These are phyloP conservation scores for Dromaius novaehollandiae DNA, from an alignment of 2,113 vertebrate species.

Conservation along the genomic window DNA sequence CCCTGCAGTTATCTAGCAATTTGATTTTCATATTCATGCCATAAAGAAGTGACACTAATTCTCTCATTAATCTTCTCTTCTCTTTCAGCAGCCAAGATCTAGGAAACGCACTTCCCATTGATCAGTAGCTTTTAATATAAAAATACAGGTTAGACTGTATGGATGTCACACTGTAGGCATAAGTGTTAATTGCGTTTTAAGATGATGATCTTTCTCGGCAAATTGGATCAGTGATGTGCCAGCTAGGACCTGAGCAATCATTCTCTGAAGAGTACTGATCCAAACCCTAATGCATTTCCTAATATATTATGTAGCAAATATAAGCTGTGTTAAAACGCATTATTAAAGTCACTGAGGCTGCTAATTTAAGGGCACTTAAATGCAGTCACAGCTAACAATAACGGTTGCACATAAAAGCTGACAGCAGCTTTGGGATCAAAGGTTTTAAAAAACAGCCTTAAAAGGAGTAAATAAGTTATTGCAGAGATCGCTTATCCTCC, in stretches of 20 bases:
- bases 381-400: neutral
- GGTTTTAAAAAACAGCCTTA: neutral
- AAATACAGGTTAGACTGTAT: conserved; percentile 45
- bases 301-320: conserved; percentile 39
- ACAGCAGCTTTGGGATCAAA: neutral
- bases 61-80: conserved; percentile 54
- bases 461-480: conserved; percentile 9
- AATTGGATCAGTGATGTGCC: conserved; percentile 50
- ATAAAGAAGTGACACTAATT: conserved; percentile 41
- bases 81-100: conserved; percentile 43
- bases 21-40: conserved; percentile 47
- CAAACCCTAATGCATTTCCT: conserved; percentile 21
- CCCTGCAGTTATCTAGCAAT: conserved; percentile 36
- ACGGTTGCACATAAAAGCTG: neutral
- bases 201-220: conserved; percentile 41
- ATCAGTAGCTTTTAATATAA: conserved; percentile 58
- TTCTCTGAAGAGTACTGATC: neutral
- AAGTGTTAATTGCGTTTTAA: conserved; percentile 59
- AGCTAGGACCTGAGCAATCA: conserved; percentile 24
- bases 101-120: conserved; percentile 52
- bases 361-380: conserved; percentile 33
- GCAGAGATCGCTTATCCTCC: neutral
- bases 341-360: conserved; percentile 26
- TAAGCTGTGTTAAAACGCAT: conserved; percentile 22
- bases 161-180: conserved; percentile 12